Evolutionary conservation across 2,113 vertebrate genomes (phyloP).

Genomic region (Opisthocomus hoazin): DNA sequence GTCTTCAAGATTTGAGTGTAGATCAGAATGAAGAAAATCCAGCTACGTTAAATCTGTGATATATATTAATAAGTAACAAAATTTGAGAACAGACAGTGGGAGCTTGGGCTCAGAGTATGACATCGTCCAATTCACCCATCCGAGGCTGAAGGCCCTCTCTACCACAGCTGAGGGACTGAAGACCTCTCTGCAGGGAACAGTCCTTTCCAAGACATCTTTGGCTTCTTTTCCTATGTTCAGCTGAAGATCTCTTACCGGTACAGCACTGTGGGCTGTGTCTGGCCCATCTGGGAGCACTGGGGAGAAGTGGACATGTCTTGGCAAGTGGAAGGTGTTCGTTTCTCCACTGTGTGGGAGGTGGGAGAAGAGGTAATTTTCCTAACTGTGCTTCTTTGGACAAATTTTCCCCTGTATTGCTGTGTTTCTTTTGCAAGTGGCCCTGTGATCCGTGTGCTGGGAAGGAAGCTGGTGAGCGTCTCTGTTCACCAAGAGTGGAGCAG

Average conservation of each 20-base stretch:
- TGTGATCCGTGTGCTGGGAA: rapidly evolving
- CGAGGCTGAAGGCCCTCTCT: background rate
- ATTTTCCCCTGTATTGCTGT: background rate
- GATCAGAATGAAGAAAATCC: background rate
- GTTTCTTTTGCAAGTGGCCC: background rate
- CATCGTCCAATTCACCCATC: background rate
- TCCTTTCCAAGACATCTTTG: background rate
- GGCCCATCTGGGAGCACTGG: background rate
- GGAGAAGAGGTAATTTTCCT: background rate
- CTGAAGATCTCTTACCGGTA: background rate
- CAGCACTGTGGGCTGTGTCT: background rate
- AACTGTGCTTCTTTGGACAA: background rate
- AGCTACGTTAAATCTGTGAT: background rate
- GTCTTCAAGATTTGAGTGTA: background rate
- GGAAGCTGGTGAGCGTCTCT: background rate
- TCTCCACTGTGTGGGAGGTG: background rate
- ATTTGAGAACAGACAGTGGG: background rate
- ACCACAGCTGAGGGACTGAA: background rate
- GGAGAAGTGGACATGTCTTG: background rate
- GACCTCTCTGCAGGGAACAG: background rate
- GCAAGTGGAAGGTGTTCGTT: background rate
- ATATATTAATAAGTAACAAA: background rate
- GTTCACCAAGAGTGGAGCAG: background rate
- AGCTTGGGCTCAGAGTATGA: background rate
- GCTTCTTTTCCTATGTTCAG: background rate